Evolutionary conservation across 2,888 invertebrate genomes (phyloP).

Genomic region (Xestia rhomboidea): DNA sequence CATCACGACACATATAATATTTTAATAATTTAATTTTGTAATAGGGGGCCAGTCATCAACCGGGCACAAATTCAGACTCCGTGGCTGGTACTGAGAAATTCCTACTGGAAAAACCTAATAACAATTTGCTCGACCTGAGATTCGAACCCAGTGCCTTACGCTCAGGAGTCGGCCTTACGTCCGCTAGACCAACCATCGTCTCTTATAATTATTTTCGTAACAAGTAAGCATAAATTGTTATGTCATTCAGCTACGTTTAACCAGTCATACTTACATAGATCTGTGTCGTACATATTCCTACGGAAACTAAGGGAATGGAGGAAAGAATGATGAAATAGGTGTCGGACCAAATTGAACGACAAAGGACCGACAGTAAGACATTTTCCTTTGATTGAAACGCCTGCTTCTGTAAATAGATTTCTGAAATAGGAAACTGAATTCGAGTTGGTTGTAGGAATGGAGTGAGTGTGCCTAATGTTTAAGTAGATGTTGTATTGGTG

Average conservation of each 20-base stretch:
- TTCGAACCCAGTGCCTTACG: too few relatives aligned
- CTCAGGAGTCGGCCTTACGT: too few relatives aligned
- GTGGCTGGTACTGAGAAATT: too few relatives aligned
- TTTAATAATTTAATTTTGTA: too few relatives aligned
- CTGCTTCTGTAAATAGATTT: slow-evolving; percentile 24
- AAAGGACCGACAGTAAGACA: slow-evolving; percentile 17
- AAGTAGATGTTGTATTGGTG: too few relatives aligned
- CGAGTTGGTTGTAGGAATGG: not conserved
- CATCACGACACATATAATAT: too few relatives aligned
- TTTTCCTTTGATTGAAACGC: slow-evolving; percentile 34
- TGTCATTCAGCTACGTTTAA: not conserved
- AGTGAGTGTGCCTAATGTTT: not conserved
- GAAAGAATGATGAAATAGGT: slow-evolving; percentile 51
- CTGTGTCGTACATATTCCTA: slow-evolving; percentile 1
- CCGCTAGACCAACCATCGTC: too few relatives aligned
- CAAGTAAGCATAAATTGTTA: not conserved
- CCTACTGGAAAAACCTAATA: too few relatives aligned
- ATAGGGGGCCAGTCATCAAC: too few relatives aligned
- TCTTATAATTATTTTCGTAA: too few relatives aligned
- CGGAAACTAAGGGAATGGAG: slow-evolving; percentile 32
- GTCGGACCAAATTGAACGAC: slow-evolving; percentile 49
- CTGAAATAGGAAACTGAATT: slow-evolving; percentile 12
- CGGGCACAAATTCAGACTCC: too few relatives aligned
- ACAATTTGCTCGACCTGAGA: too few relatives aligned
- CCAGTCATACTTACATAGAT: not conserved